Evolutionary conservation across 2,888 invertebrate species (phyloP), one percentile per base, ranked within the genome.

Genomic region (Drosophila suboccidentalis): DNA sequence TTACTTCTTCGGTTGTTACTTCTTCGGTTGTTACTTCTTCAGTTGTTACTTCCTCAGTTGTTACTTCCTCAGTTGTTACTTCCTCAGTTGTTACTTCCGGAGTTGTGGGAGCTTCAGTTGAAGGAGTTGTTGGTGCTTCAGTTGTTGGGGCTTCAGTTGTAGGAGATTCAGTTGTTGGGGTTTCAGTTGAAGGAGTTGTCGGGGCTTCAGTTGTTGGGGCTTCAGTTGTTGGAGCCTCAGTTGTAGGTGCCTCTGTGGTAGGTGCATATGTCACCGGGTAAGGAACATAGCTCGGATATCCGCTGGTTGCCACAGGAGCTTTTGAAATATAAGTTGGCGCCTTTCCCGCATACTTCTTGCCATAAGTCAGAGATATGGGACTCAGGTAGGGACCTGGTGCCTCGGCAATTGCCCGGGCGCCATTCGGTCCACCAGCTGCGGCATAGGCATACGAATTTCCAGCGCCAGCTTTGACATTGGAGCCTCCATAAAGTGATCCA

Each of bases 361-460:
- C 46, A 38, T 26, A 46, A 4, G 22, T 6, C 13, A 36, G 8
- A 8, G 53, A 10, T 3, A 4, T 19, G n/a, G 38, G 41, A 8
- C 4, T 34, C 10, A 10, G 8, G 3, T 63, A 49, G n/a, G 50
- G 58, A 11, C 64, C 64, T 1, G 64, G 64, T 1, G 64, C 64
- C 29, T 64, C 64, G 13, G 64, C 64, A 6, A 44, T 1, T 10
- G 64, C 64, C 1, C 43, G 10, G 5, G 64, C 64, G 3, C 64
- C 64, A 15, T 64, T 58, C 15, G 64, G 36, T 17, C 64, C 64
- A 1, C 41, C 11, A 5, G 80, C 75, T 10, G 44, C 26, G 1
- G 75, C 75, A 41, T 57, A 75, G 1, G 75, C 80, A 17, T 63
- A 75, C 2, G 75, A 26, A 26, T 5, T 26, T 1, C 26, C 22